A percentile compares a stretch with the other conserved stretches of the same genome.
phyloP scores from a whole-genome alignment of 1,140 invertebrate species.

The Euglossa dilemma region DNA sequence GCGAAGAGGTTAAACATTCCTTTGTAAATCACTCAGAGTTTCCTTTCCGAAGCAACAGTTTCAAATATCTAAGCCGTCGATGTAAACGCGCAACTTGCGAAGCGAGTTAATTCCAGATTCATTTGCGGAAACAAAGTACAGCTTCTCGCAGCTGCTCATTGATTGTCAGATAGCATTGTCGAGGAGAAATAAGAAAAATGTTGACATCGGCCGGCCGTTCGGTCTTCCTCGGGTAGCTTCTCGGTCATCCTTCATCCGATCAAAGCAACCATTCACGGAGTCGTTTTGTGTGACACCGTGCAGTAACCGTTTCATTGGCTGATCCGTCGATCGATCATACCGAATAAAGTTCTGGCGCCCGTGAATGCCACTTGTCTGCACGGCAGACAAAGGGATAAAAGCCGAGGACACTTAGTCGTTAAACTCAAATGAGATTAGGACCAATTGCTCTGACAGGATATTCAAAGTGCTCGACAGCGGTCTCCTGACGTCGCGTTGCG shows the following conservation, averaged over 20 bases:
- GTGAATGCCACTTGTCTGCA: slow-evolving; percentile 63
- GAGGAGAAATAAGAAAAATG: not conserved
- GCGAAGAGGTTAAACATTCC: too few species aligned
- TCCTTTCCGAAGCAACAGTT: too few species aligned
- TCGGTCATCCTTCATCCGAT: slow-evolving; percentile 24
- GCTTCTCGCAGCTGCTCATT: not conserved
- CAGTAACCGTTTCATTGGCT: slow-evolving; percentile 50
- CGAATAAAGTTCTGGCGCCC: slow-evolving; percentile 65
- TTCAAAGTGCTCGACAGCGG: slow-evolving; percentile 40
- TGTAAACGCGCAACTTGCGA: not conserved
- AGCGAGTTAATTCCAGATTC: not conserved
- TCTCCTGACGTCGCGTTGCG: slow-evolving; percentile 29
- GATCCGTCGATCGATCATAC: slow-evolving; percentile 61
- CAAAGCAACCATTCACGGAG: slow-evolving; percentile 31
- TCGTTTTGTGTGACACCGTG: slow-evolving; percentile 42
- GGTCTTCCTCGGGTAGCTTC: slow-evolving; percentile 9
- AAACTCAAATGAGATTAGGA: slow-evolving; percentile 63
- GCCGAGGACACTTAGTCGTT: slow-evolving; percentile 63
- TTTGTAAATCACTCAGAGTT: too few species aligned
- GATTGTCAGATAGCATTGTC: not conserved
- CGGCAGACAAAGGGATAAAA: slow-evolving; percentile 66
- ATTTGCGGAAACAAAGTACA: not conserved
- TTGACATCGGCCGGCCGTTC: not conserved
- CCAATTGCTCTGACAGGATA: slow-evolving; percentile 64
- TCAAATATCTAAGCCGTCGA: too few species aligned